Conservation (phyloP, 2,113 vertebrate species). For the Merops nubicus region DNA sequence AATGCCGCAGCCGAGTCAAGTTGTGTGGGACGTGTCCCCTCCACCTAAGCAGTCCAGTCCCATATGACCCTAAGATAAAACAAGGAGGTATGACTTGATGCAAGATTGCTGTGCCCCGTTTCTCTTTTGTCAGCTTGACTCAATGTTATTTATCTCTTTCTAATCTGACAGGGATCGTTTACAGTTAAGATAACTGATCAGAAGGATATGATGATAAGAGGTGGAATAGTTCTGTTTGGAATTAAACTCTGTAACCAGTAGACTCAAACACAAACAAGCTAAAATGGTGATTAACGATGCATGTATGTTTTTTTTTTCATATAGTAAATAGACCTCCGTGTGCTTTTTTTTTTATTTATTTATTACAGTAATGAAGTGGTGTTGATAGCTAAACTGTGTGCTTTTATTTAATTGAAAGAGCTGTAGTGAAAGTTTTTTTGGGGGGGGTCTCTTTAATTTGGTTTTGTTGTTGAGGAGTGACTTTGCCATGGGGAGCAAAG, state of each 20-base stretch:
- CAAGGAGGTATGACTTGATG: slow-evolving; percentile 79
- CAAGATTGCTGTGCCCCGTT: slow-evolving; percentile 74
- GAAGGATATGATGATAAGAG: slow-evolving; percentile 93
- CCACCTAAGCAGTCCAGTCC: slow-evolving; percentile 52
- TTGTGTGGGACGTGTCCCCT: slow-evolving; percentile 68
- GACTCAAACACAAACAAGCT: slow-evolving; percentile 96
- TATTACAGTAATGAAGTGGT: slow-evolving; percentile 97
- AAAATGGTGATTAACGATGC: slow-evolving; percentile 99
- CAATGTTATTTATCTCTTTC: slow-evolving; percentile 98
- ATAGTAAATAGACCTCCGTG: slow-evolving; percentile 96
- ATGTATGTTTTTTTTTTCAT: slow-evolving; percentile 92
- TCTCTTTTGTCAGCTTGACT: slow-evolving; percentile 85
- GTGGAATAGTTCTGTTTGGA: slow-evolving; percentile 96
- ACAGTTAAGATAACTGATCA: slow-evolving; percentile 98
- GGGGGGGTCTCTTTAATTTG: slow-evolving; percentile 78
- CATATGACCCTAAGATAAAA: slow-evolving; percentile 70
- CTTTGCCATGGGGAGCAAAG: slow-evolving; percentile 88
- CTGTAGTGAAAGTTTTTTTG: slow-evolving; percentile 82
- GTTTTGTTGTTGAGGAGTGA: slow-evolving; percentile 87
- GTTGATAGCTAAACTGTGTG: slow-evolving; percentile 99
- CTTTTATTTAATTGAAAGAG: slow-evolving; percentile 89
- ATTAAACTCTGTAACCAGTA: slow-evolving; percentile 96
- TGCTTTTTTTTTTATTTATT: slow-evolving; percentile 84
- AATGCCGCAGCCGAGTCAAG: slow-evolving; percentile 79
- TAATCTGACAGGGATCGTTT: slow-evolving; percentile 98